A percentile compares a stretch with the other conserved stretches of the same genome.
Conservation (phyloP, 2,797 vertebrate species). For the Tamandua tetradactyla region DNA sequence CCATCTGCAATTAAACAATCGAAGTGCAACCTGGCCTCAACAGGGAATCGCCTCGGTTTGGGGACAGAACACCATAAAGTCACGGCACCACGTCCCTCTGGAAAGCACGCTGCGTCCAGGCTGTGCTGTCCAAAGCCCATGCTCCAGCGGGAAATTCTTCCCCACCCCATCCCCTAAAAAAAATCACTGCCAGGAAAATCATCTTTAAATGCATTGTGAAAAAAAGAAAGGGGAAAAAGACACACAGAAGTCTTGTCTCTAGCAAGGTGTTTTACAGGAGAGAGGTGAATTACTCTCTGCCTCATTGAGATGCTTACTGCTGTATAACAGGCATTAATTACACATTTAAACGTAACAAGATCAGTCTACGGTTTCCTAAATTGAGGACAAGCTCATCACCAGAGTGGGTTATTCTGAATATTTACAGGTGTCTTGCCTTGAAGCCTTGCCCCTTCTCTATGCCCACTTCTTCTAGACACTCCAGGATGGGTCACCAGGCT, state of each 20-base stretch:
- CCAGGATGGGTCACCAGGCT: neutral
- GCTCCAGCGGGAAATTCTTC: neutral
- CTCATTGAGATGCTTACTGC: neutral
- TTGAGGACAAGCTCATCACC: neutral
- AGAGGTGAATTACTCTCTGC: neutral
- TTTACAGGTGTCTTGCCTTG: neutral
- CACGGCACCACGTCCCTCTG: too few relatives aligned
- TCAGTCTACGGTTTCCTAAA: neutral
- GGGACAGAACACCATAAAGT: neutral
- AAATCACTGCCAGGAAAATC: neutral
- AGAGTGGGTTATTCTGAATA: neutral
- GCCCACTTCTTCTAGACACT: neutral
- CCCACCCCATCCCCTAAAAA: accelerated
- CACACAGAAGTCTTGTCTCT: neutral
- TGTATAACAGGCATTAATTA: neutral
- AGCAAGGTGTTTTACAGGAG: neutral
- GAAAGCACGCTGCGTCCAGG: too few relatives aligned
- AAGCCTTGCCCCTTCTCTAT: neutral
- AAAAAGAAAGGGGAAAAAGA: neutral
- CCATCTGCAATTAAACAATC: neutral
- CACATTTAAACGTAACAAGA: neutral
- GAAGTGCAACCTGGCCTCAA: neutral
- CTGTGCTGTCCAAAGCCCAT: neutral
- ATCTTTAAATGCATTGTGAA: neutral
- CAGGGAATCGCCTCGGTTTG: neutral